Base-by-base conservation (phyloP, 2,113 vertebrate genomes). In the Xyrauchen texanus region DNA sequence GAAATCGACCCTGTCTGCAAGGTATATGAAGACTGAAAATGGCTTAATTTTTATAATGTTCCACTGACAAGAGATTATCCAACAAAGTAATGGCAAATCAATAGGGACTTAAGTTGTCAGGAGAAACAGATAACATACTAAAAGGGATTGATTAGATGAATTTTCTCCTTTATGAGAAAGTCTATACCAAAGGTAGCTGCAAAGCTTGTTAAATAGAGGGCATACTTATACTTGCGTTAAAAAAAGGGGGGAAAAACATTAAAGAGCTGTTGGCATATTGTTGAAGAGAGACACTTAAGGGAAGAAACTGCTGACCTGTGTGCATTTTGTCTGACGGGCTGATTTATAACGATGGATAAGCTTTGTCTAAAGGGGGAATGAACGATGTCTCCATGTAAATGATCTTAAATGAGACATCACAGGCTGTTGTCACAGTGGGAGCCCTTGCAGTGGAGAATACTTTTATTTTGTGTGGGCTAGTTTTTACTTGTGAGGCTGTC, bases 41-140 rank as follows among this genome's bases (percentile, higher is more conserved):
- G 92, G 91, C 93, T 94, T 95, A 94, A 95, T 95, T 95, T 94
- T 95, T 95, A 94, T 91, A 93, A 91, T 91, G 90, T 91, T 91
- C 90, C 91, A 92, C 92, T 94, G 94, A 95, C 94, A 96, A 51
- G 63, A 92, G 92, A 95, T 94, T 95, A 95, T 94, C 93, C 92
- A 94, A 94, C 94, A 95, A 94, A 94, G 92, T 95, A 95, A 95
- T 95, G 92, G 94, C 91, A 95, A 96, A 95, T 96, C 94, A 94
- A 96, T 96, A 95, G 92, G 92, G 92, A 93, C 92, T 92, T 94
- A 94, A 94, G 92, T 94, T 96, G 95, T 95, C 95, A 95, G 91
- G 91, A 91, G 91, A 95, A 95, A 95, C 93, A 94, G 94, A 95
- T 93, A 95, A 95, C 94, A 94, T 93, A 94, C 92, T 95, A 94